Evolutionary conservation across 2,888 invertebrate genomes (phyloP), one percentile per base, ranked within the genome.

Genomic region (Cosmia trapezina): DNA sequence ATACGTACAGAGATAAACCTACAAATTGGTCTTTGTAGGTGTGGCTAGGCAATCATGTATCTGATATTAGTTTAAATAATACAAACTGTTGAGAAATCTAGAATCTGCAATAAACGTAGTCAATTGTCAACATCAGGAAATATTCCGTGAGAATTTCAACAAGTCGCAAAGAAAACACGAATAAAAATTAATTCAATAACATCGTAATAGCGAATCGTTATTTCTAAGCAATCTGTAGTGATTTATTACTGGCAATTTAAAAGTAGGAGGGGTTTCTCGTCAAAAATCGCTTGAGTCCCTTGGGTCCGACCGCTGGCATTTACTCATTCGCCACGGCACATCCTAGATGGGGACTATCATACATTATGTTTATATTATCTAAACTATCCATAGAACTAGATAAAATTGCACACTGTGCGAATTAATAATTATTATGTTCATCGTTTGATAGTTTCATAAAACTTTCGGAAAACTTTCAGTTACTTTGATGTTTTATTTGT

Each of bases 291-390:
- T 88, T 87, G 83, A 85, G 89, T 91, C 89, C 89, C 85, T 87
- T 84, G 87, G 89, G 89, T 81, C 81, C 70, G 75, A 56, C 76
- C 72, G 67, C 64, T 80, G 69, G 80, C 83, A 89, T 87, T 94
- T 93, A 94, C 81, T 83, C 89, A 93, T 94, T 93, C 89, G 88
- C 81, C 83, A 87, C 88, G 87, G 84, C 83, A 84, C 86, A 83
- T 84, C 87, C 81, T 76, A 70, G 83, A 78, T 80, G 71, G 28
- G 59, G 69, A 79, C 81, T 84, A 61, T 49, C 81, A 76, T 76
- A 76, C 76, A 59, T 72, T 65, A 74, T 75, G 81, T 74, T 60
- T 75, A 71, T 70, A 74, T 60, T 65, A 74, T 62, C 65, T 61
- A 75, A 81, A 67, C 66, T 81, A 80, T 61, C 61, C 73, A 64